Base-by-base conservation (phyloP, 2,113 vertebrate genomes). In the Xenus cinereus region DNA sequence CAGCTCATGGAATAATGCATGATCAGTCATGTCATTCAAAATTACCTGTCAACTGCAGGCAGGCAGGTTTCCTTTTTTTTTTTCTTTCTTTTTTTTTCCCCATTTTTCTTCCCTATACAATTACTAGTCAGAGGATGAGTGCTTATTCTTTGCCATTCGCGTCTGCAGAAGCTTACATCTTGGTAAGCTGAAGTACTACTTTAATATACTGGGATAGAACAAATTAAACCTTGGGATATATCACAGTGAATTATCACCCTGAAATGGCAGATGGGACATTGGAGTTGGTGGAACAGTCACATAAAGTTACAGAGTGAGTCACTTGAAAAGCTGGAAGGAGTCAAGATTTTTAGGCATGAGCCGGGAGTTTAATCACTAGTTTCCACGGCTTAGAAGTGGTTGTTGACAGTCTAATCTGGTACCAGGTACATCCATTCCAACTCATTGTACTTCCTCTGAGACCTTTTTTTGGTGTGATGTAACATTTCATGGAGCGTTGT, bases 11-110 rank as follows among this genome's bases (percentile, higher is more conserved):
- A 87, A 53, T 62, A 81, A 93, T 41, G 63, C 74, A 6, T 94
- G 93, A 97, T 95, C 94, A 64, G 74, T 95, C 96, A 64, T 84
- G 95, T 90, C 83, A 74, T 48, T 92, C 96, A 94, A 50, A 90
- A 92, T 95, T 90, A 95, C 88, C 94, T 97, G 96, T 85, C 76
- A 95, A 1, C 91, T 71, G 50, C 66, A 68, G 82, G 73, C 91
- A 89, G 81, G 78, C 80, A 83, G 63, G 48, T 17, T 62, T 83
- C 78, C 48, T 12, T 26, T 51, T 51, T 51, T 22, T 46, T 21
- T 46, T 46, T 46, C 10, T 22, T 51, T 8, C 13, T 27, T 26
- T 24, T 14, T 57, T 32, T 26, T 27, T 0, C 2, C 33, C 17
- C 24, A 9, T 7, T 59, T n/a, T 24, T 27, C n/a, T 45, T 89